phyloP scores from a whole-genome alignment of 2,113 vertebrate genomes.

The Tonatia bakeri region DNA sequence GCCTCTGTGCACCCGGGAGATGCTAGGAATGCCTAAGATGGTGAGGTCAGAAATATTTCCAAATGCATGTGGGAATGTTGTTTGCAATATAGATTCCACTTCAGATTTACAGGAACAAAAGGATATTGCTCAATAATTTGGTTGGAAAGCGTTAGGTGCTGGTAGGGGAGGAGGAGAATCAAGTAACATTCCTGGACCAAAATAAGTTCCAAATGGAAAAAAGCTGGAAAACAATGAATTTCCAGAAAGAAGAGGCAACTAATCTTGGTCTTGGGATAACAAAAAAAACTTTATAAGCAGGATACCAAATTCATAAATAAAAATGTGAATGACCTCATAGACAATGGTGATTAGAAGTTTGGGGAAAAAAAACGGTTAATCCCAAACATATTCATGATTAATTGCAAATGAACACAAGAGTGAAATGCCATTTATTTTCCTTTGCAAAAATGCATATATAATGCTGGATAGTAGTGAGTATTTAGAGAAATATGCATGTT shows the following conservation, averaged over 20 bases:
- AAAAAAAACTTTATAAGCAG: neutral
- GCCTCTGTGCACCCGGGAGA: neutral
- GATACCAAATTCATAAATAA: neutral
- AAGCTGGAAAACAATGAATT: neutral
- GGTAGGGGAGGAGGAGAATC: neutral
- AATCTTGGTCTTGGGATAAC: neutral
- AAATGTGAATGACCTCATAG: neutral
- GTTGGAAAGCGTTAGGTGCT: neutral
- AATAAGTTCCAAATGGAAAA: neutral
- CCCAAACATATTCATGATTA: neutral
- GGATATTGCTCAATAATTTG: neutral
- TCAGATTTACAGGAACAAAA: neutral
- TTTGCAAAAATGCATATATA: neutral
- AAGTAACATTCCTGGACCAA: neutral
- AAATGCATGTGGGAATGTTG: neutral
- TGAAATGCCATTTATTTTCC: neutral
- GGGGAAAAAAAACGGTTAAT: fast-evolving
- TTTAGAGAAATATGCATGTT: neutral
- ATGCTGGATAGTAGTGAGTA: neutral
- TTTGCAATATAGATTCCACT: neutral
- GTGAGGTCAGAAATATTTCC: neutral
- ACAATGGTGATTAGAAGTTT: neutral
- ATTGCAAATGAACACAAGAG: neutral
- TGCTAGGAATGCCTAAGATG: neutral
- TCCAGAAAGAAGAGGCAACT: neutral